These are phyloP conservation scores for Pseudochromis fuscus DNA, from an alignment of 2,797 vertebrate genomes.

Conservation along the genomic window DNA sequence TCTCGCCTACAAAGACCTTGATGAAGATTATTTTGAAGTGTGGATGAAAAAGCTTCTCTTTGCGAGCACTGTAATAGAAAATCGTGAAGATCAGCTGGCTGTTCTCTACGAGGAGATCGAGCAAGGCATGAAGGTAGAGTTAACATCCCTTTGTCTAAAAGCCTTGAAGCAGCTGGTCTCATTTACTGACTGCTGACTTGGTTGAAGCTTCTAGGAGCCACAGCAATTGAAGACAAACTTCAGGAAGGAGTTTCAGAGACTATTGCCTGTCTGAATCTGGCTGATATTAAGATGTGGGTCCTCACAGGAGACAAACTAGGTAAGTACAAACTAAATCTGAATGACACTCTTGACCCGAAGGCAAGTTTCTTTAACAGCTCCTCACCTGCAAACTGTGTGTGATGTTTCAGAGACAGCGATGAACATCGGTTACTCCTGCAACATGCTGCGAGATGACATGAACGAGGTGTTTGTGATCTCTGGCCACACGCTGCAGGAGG, in stretches of 20 bases:
- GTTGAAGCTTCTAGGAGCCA: constrained; percentile 89
- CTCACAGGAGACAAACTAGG: constrained; percentile 92
- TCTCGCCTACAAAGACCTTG: constrained; percentile 89
- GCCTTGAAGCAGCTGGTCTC: background rate
- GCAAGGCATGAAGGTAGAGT: constrained; percentile 75
- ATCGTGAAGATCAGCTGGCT: constrained; percentile 83
- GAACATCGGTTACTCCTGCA: constrained; percentile 91
- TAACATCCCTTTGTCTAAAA: constrained; percentile 7
- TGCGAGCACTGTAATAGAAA: constrained; percentile 80
- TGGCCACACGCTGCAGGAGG: constrained; percentile 81
- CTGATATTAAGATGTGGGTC: constrained; percentile 92
- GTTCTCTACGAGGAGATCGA: constrained; percentile 89
- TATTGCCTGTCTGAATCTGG: constrained; percentile 84
- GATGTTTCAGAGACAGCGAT: constrained; percentile 87
- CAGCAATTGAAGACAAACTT: constrained; percentile 92
- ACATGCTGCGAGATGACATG: constrained; percentile 89
- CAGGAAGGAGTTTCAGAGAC: constrained; percentile 92
- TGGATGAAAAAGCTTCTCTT: constrained; percentile 87
- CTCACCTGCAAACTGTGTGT: constrained; percentile 6
- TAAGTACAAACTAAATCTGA: constrained; percentile 56
- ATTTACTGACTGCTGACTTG: constrained; percentile 39
- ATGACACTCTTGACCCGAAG: background rate
- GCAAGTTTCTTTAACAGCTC: too few species aligned
- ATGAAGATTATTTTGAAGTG: constrained; percentile 85
- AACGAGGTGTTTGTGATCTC: constrained; percentile 86